Evolutionary conservation across 2,888 invertebrate genomes (phyloP).

Genomic region (Tortrix viridana): DNA sequence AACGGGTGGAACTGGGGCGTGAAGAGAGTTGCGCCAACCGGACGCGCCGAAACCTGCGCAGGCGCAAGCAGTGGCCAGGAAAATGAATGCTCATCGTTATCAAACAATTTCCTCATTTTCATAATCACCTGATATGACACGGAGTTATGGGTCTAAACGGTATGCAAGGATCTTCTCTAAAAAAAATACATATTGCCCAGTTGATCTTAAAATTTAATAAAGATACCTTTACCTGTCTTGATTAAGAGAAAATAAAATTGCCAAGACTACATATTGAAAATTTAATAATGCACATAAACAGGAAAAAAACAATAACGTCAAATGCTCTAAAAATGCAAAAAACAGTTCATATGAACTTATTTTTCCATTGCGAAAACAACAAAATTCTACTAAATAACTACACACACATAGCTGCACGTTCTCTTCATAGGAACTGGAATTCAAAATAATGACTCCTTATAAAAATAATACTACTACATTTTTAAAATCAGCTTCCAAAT

Average conservation of each 20-base stretch:
- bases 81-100: neutral
- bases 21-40: conserved; percentile 70
- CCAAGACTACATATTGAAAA: too few species aligned
- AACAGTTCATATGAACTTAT: neutral
- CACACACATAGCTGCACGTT: neutral
- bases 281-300: too few species aligned
- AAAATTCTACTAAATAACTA: neutral
- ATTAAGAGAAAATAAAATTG: too few species aligned
- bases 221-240: too few species aligned
- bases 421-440: conserved; percentile 23
- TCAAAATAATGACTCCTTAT: conserved; percentile 30
- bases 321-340: too few species aligned
- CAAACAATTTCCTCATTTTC: conserved; percentile 4
- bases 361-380: neutral
- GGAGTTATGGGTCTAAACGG: too few species aligned
- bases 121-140: too few species aligned
- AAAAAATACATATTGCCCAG: too few species aligned
- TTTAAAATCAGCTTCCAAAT: conserved; percentile 27
- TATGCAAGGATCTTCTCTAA: too few species aligned
- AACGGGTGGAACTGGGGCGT: conserved; percentile 68
- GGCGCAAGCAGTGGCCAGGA: conserved; percentile 38
- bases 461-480: conserved; percentile 25
- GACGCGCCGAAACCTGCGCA: conserved; percentile 58
- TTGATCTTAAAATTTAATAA: too few species aligned
- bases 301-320: too few species aligned